These are phyloP conservation scores for Euzophera pinguis DNA, from an alignment of 2,888 invertebrate species.

Conservation along the genomic window DNA sequence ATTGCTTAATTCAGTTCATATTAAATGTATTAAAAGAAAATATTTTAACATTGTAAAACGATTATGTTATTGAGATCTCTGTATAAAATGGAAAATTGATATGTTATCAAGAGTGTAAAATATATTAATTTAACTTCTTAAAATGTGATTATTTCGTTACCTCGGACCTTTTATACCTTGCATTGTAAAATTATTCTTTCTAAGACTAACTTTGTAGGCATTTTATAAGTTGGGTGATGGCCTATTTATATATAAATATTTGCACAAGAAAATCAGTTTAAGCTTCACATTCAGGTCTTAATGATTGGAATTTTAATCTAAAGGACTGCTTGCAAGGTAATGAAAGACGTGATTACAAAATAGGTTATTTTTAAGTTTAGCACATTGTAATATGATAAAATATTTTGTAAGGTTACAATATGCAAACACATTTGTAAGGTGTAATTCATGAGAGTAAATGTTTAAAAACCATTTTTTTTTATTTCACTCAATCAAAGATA, in stretches of 20 bases:
- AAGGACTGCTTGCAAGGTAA: conserved; percentile 70
- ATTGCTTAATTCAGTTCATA: conserved; percentile 1
- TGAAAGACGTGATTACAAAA: conserved; percentile 68
- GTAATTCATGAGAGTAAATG: conserved; percentile 78
- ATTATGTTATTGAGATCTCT: conserved; percentile 17
- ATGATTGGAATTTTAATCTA: conserved; percentile 38
- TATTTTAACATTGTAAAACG: neutral
- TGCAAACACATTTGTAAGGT: conserved; percentile 76
- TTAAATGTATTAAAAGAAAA: conserved; percentile 5
- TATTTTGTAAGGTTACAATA: conserved; percentile 76
- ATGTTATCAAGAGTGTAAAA: conserved; percentile 29
- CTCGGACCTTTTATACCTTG: conserved; percentile 36
- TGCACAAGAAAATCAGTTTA: conserved; percentile 44
- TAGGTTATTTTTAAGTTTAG: conserved; percentile 76
- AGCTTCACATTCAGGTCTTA: conserved; percentile 25
- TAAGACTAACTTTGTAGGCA: conserved; percentile 4
- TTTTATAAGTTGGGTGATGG: conserved; percentile 40
- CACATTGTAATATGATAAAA: conserved; percentile 72
- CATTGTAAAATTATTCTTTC: conserved; percentile 24
- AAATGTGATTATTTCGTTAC: conserved; percentile 31
- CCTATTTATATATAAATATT: conserved; percentile 42
- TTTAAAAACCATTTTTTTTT: conserved; percentile 43
- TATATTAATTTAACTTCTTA: conserved; percentile 30
- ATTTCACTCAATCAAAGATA: conserved; percentile 13
- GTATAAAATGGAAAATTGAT: conserved; percentile 32